These are phyloP conservation scores for Eupsittula cactorum DNA, from an alignment of 2,113 vertebrate species.

Conservation along the genomic window DNA sequence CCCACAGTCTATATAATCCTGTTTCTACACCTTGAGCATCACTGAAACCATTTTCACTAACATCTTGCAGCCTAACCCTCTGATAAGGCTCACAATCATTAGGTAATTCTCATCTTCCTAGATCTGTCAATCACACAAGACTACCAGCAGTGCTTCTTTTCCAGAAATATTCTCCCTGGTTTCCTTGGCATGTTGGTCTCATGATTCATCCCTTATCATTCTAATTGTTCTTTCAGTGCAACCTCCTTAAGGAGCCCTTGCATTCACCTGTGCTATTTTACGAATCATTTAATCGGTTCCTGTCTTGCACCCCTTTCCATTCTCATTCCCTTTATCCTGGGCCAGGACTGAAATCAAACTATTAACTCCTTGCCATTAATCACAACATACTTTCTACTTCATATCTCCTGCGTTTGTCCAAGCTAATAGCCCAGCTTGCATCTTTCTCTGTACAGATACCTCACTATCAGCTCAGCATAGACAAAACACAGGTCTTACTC, in stretches of 20 bases:
- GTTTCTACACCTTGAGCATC: background rate
- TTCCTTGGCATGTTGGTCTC: background rate
- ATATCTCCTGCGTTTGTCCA: background rate
- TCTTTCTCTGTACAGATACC: accelerated
- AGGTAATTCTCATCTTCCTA: background rate
- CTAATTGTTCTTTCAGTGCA: background rate
- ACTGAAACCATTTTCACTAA: background rate
- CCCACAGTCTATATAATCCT: background rate
- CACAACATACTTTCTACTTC: background rate
- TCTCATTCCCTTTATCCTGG: background rate
- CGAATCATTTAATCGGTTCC: background rate
- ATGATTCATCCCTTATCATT: background rate
- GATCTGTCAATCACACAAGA: background rate
- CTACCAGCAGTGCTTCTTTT: background rate
- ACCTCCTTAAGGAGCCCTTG: background rate
- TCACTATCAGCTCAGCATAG: background rate
- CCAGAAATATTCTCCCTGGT: background rate
- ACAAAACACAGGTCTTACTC: background rate
- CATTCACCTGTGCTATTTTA: background rate
- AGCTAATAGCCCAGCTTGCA: background rate
- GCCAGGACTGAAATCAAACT: background rate
- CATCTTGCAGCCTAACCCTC: background rate
- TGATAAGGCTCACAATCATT: background rate
- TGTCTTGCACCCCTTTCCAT: background rate
- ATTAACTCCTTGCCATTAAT: background rate